Evolutionary conservation across 2,888 invertebrate species (phyloP), one percentile per base, ranked within the genome.

Genomic region (Parapristionchus giblindavisi): DNA sequence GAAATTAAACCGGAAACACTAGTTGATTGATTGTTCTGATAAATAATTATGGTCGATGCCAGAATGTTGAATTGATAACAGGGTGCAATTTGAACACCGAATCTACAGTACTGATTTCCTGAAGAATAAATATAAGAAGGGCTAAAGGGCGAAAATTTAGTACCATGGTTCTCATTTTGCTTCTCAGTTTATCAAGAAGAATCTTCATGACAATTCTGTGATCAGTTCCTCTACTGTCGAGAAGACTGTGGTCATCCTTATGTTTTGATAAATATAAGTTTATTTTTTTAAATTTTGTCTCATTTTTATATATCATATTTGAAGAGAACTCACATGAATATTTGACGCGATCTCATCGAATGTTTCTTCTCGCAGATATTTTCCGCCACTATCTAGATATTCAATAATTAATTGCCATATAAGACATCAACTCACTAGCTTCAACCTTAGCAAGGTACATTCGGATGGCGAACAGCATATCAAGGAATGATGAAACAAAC

Each of bases 1-100:
- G 21, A 14, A 48, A 48, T 48, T 11, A 48, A 48, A 48, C 21
- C 14, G 11, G 21, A 48, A 48, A 48, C 21, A 48, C 11, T 21
- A 48, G 21, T 48, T 14, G 21, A 48, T 48, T 48, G 48, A 48
- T 48, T n/a, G n/a, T n/a, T n/a, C n/a, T n/a, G 65, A 27, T 11
- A 4, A 27, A 65, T 2, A 27, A 21, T 56, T 29, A 70, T 0
- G 70, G 70, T 5, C 54, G 54, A 34, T 71, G 70, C 70, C 70
- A 71, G 70, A 71, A 71, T 3, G 70, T 71, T 6, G 70, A 27
- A 24, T 71, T 71, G 27, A 71, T 54, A 8, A 56, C 27, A 24
- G 34, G 38, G 11, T 36, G 11, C 21, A 71, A 24, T 29, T 56
- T 71, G 56, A 71, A 71, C 29, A 71, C 40, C 0, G 24, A 27